Base-by-base conservation (phyloP, 2,113 vertebrate genomes). In the Potamarius usumacintae region DNA sequence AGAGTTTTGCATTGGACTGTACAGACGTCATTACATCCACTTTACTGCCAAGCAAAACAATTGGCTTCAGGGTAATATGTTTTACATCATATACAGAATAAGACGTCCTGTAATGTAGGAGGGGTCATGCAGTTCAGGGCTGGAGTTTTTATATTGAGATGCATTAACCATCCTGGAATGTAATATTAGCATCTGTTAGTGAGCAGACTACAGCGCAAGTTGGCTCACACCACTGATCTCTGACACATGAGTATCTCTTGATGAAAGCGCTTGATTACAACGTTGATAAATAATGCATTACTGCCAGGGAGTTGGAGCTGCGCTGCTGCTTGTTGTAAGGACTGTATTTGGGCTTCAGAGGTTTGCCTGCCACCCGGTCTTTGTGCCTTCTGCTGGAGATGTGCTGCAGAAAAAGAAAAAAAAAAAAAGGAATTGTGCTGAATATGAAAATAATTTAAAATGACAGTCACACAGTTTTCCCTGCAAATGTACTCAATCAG, bases 321-420 rank as follows among this genome's bases (percentile, higher is more conserved):
- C 97, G 94, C 90, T 97, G 97, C 88, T 97, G 95, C 94, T 97
- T 97, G 95, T 97, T 99, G 91, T 99, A 99, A 22, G 97, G 98
- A 88, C 97, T 98, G 90, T 98, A 99, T 94, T 98, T 99, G 86
- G 98, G 97, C 93, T 99, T 99, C 94, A 96, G 93, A 80, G 98
- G 98, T 92, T 99, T 99, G 87, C 98, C 98, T 90, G 98, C 98
- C 90, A 99, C 97, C 92, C 96, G 94, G 95, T 99, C 98, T 94
- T 99, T 99, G 93, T 99, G 98, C 93, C 98, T 97, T 94, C 98
- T 96, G 94, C 98, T 99, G 94, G 98, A 98, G 94, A 99, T 99
- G 93, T 99, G 98, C 98, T 99, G 95, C 86, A 96, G 93, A 88
- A 90, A 90, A 42, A 55, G 27, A 72, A 80, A 2, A 30, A 11